Conservation (phyloP, 2,888 invertebrate species). For the Panopea generosa region DNA sequence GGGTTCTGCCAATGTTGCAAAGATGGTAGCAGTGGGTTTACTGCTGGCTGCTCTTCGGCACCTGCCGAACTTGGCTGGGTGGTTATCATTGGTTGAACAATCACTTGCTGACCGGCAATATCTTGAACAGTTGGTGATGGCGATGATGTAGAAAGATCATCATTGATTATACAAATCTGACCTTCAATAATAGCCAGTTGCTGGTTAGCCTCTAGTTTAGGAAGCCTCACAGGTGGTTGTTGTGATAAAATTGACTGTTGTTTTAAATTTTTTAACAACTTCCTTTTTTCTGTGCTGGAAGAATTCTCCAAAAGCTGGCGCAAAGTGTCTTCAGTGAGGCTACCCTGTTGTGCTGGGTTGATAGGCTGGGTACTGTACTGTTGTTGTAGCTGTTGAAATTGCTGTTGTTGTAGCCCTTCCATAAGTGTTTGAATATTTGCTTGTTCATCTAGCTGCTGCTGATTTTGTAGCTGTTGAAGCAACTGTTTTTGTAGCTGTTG, state of each 20-base stretch:
- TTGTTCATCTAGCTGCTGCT: no score
- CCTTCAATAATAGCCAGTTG: constrained; percentile 37
- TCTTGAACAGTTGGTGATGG: neutral
- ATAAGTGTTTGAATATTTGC: no score
- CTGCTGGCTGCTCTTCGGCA: neutral
- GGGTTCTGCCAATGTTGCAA: no score
- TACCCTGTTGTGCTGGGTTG: neutral
- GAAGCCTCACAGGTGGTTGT: neutral
- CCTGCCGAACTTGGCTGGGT: constrained; percentile 21
- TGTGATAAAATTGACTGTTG: no score
- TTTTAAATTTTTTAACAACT: no score
- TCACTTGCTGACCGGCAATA: constrained; percentile 28
- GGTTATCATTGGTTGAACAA: constrained; percentile 20
- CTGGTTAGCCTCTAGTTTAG: constrained; percentile 16
- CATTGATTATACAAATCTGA: constrained; percentile 29
- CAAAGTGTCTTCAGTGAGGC: no score
- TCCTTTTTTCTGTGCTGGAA: no score
- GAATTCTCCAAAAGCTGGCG: no score
- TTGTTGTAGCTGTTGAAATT: neutral
- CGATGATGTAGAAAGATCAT: constrained; percentile 20
- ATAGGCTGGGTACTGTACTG: no score
- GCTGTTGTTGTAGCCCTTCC: neutral
- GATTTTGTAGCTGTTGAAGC: no score
- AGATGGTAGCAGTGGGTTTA: neutral
- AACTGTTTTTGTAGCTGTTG: neutral